Conservation (phyloP, 1,140 invertebrate species). For the Meloidogyne chitwoodi region DNA sequence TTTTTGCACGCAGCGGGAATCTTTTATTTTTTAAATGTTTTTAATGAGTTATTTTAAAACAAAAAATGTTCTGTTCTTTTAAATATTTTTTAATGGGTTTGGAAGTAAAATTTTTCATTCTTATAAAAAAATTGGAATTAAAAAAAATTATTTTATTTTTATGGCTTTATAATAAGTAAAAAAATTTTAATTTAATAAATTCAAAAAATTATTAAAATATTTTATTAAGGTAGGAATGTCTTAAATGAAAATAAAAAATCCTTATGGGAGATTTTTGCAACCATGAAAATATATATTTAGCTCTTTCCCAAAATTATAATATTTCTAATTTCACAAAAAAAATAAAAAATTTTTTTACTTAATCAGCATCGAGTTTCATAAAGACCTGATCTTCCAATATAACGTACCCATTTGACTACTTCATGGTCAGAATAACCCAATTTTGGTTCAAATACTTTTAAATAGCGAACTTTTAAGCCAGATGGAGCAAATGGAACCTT, state of each 20-base stretch:
- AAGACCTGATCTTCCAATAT: slow-evolving; percentile 94
- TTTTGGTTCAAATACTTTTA: slow-evolving; percentile 99
- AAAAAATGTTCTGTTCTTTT: not conserved
- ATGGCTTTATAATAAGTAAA: no score
- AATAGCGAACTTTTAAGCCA: slow-evolving; percentile 94
- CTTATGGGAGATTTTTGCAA: no score
- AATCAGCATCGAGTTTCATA: slow-evolving; percentile 73
- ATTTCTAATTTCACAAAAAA: not conserved
- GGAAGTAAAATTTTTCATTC: not conserved
- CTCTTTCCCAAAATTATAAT: not conserved
- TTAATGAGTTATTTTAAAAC: not conserved
- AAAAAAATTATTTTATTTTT: no score
- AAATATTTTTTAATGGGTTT: not conserved
- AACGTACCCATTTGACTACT: slow-evolving; percentile 99
- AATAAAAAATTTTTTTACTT: not conserved
- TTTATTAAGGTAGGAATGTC: no score
- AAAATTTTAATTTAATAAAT: no score
- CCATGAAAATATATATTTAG: not conserved
- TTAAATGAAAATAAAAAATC: no score
- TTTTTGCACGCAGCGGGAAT: not conserved
- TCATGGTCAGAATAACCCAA: slow-evolving; percentile 99
- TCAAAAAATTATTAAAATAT: no score
- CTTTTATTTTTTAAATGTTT: not conserved
- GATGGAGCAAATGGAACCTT: slow-evolving; percentile 86
- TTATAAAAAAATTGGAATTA: no score